phyloP scores from a whole-genome alignment of 2,113 vertebrate genomes.

The Phalacrocorax brasilianus region DNA sequence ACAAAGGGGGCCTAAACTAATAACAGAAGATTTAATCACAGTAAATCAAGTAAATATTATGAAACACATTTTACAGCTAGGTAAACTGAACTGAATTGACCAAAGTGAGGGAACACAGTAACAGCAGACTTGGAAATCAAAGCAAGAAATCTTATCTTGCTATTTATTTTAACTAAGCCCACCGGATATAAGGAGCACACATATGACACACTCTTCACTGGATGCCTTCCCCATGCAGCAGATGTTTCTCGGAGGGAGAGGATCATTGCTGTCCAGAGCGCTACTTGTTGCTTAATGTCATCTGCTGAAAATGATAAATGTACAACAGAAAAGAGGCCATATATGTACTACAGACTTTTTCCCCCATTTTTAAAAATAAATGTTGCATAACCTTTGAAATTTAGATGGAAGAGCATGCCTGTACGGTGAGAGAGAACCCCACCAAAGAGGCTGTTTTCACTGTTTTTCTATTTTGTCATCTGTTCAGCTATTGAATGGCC shows the following conservation, averaged over 20 bases:
- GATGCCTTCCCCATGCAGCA: background rate
- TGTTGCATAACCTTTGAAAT: background rate
- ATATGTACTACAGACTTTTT: background rate
- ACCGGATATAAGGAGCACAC: background rate
- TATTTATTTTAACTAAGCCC: background rate
- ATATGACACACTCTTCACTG: background rate
- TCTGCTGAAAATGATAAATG: background rate
- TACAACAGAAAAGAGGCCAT: background rate
- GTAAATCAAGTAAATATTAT: background rate
- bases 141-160: background rate
- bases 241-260: background rate
- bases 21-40: background rate
- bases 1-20: background rate
- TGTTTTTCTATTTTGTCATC: background rate
- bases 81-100: background rate
- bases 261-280: background rate
- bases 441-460: background rate
- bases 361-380: background rate
- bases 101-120: background rate
- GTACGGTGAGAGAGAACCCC: background rate
- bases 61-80: background rate
- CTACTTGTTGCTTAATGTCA: background rate
- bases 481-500: background rate
- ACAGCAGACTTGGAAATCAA: constrained; percentile 9
- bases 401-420: background rate